Base-by-base conservation (phyloP, 1,140 invertebrate genomes). In the Phortica variegata region DNA sequence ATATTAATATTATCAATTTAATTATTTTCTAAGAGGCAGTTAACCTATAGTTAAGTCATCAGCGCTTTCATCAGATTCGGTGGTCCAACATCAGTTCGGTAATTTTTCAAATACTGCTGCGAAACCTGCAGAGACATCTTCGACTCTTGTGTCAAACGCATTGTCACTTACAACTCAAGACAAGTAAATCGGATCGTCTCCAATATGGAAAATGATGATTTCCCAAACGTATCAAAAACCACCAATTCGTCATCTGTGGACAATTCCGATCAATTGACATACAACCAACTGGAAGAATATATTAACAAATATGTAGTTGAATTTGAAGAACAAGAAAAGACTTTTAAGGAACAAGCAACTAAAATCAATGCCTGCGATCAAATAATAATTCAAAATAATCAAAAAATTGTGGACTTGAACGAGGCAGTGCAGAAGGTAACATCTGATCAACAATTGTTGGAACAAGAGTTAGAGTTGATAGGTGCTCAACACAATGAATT, bases 261-360 rank as follows among this genome's bases (percentile, higher is more conserved):
- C 10, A 62, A 57, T 20, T 56, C 65, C 5, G 45, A 60, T 1
- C 69, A 74, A 15, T 12, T 97, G 62, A 93, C 85, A 13, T 97
- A 94, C 68, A 84, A 86, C 17, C 90, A 96, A 68, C 74, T 97
- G 16, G 93, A 97, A 77, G 94, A 97, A 62, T 83, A 85, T 2
- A 93, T 97, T 37, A 97, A 97, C 71, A 97, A 97, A 76, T 98
- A 94, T 93, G 94, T 90, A 1, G 70, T 91, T 12, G 93, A 97
- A 63, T 77, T 97, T 10, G 91, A 95, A 62, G 91, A 96, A 56
- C 93, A 97, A 70, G 95, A 97, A 70, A 92, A 90, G 73, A 82
- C 87, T 2, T 97, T 97, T 75, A 85, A 95, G 31, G 90, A 93
- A 73, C 94, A 97, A 78, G 93, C 94, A 2, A 91, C 89, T 8